A percentile compares a stretch with the other conserved stretches of the same genome.
These are phyloP conservation scores for Zaprionus obscuricornis DNA, from an alignment of 2,888 invertebrate genomes.

Conservation along the genomic window DNA sequence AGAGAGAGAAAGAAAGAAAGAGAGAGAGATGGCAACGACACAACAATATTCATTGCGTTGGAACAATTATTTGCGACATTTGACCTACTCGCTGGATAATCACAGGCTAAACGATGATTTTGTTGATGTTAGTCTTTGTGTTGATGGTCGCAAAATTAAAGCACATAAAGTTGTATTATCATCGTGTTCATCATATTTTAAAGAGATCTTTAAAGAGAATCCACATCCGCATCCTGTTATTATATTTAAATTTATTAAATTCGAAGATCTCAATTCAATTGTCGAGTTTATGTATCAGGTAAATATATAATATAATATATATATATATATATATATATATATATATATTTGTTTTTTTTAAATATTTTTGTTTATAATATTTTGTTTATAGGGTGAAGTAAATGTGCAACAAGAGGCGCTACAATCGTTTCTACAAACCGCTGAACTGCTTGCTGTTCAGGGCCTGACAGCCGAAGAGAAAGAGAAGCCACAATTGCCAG, in stretches of 20 bases:
- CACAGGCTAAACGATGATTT: constrained; percentile 88
- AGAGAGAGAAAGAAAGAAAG: not conserved
- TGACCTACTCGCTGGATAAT: constrained; percentile 91
- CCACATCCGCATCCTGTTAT: constrained; percentile 92
- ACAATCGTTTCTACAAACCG: constrained; percentile 90
- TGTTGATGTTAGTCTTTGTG: constrained; percentile 93
- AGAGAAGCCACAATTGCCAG: constrained; percentile 80
- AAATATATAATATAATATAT: not conserved
- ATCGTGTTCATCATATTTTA: constrained; percentile 93
- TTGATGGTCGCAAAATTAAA: constrained; percentile 92
- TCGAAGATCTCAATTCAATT: constrained; percentile 90
- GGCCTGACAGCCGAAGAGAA: constrained; percentile 87
- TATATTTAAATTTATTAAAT: constrained; percentile 91
- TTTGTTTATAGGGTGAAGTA: constrained; percentile 87
- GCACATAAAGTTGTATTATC: constrained; percentile 94
- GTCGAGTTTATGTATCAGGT: constrained; percentile 91
- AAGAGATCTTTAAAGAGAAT: constrained; percentile 89
- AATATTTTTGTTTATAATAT: too few relatives aligned
- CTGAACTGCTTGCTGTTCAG: constrained; percentile 90
- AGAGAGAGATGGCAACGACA: constrained; percentile 85
- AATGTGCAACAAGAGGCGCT: constrained; percentile 91
- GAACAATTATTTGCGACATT: constrained; percentile 93
- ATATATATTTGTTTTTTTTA: too few relatives aligned
- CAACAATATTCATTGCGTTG: constrained; percentile 94
- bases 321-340: too few relatives aligned